A percentile compares a stretch with the other conserved stretches of the same genome.
Evolutionary conservation across 2,113 vertebrate species (phyloP).

Genomic region (Ptilonorhynchus violaceus): DNA sequence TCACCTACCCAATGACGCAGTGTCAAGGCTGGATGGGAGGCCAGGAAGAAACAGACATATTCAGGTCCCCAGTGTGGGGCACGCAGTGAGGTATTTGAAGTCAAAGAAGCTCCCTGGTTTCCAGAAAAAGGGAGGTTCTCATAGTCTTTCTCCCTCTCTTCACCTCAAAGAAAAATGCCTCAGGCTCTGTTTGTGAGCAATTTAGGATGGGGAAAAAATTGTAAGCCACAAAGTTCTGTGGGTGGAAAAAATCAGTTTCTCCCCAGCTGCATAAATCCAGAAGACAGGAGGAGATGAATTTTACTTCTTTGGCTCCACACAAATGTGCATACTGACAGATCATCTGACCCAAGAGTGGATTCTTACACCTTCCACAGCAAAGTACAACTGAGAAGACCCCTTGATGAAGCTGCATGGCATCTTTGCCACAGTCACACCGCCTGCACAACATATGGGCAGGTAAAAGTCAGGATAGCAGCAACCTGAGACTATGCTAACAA

Average conservation of each 20-base stretch:
- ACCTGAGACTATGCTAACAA: neutral
- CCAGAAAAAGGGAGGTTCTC: neutral
- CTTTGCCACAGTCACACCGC: neutral
- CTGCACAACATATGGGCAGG: neutral
- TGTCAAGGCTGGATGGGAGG: neutral
- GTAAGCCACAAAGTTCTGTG: neutral
- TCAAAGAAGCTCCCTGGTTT: neutral
- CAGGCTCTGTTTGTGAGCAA: neutral
- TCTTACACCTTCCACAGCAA: neutral
- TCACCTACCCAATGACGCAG: neutral
- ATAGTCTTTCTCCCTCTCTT: neutral
- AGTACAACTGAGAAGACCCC: neutral
- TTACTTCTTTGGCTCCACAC: neutral
- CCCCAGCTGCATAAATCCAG: neutral
- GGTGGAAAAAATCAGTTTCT: neutral
- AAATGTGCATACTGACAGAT: neutral
- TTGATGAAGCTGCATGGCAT: neutral
- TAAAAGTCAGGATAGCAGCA: neutral
- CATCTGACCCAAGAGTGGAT: neutral
- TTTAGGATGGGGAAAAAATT: neutral
- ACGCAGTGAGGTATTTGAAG: neutral
- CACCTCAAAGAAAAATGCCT: neutral
- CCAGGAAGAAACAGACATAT: neutral
- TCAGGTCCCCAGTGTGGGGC: accelerated
- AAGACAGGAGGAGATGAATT: neutral